Percentiles rank a stretch among this genome's conserved stretches.
phyloP scores from a whole-genome alignment of 2,888 invertebrate species.

The Vandiemenella viatica region DNA sequence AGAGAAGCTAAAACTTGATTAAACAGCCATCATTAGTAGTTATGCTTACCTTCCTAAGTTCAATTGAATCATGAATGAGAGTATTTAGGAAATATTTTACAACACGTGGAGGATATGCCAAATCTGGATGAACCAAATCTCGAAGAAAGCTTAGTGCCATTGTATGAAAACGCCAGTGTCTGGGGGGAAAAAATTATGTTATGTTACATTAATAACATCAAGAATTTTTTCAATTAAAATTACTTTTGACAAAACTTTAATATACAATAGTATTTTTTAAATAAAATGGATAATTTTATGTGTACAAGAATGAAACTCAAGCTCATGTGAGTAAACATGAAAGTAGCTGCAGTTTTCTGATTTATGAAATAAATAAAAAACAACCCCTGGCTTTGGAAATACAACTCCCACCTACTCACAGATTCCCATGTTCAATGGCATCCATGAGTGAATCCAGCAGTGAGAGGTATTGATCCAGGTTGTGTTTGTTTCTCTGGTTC shows the following conservation, averaged over 20 bases:
- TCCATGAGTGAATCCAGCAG: constrained; percentile 35
- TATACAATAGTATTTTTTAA: not conserved
- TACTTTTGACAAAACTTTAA: not conserved
- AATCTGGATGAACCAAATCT: constrained; percentile 54
- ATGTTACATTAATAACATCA: not conserved
- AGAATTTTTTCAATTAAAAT: not conserved
- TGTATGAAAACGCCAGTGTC: constrained; percentile 70
- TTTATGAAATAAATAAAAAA: not conserved
- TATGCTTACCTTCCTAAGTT: constrained; percentile 45
- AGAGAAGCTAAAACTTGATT: too few species aligned
- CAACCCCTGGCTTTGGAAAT: not conserved
- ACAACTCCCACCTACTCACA: constrained; percentile 25
- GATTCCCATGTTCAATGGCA: constrained; percentile 37
- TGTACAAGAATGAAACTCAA: too few species aligned
- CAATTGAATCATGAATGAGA: constrained; percentile 60
- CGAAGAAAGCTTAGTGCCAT: constrained; percentile 59
- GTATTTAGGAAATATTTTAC: constrained; percentile 48
- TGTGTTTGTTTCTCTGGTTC: constrained; percentile 30
- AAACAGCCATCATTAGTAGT: too few species aligned
- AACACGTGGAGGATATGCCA: constrained; percentile 43
- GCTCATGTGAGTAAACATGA: too few species aligned
- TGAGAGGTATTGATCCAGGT: constrained; percentile 35
- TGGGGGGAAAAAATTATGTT: constrained; percentile 23
- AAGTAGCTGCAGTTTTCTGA: too few species aligned
- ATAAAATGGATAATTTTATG: too few species aligned